phyloP scores from a whole-genome alignment of 2,888 invertebrate species.

The Thecophora atra region DNA sequence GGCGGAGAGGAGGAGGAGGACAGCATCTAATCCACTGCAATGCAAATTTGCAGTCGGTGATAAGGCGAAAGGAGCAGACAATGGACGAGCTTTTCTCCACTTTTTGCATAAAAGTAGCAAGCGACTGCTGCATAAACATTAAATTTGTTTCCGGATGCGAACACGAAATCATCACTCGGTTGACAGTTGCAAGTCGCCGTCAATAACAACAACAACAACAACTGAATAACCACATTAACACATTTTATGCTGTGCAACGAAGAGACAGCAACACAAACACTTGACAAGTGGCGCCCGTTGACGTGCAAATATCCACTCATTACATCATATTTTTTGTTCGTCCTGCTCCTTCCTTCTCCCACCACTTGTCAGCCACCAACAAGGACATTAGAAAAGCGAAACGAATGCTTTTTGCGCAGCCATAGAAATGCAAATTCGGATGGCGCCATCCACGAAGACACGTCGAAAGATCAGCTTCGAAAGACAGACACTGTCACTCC shows the following conservation, averaged over 20 bases:
- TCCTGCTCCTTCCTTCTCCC: not conserved
- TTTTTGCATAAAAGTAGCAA: too few relatives aligned
- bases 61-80: not conserved
- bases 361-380: too few relatives aligned
- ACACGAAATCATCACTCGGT: not conserved
- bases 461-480: too few relatives aligned
- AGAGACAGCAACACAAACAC: not conserved
- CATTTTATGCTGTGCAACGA: not conserved
- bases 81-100: too few relatives aligned
- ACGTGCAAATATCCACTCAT: conserved; percentile 1
- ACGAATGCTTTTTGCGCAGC: too few relatives aligned
- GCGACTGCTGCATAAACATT: not conserved
- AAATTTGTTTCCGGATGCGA: not conserved
- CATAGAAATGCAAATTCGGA: conserved; percentile 9
- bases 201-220: not conserved
- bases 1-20: not conserved
- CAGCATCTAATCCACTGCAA: too few relatives aligned
- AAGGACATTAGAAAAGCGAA: not conserved
- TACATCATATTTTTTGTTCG: conserved; percentile 8
- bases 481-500: too few relatives aligned
- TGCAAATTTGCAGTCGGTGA: not conserved
- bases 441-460: not conserved
- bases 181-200: not conserved
- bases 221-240: not conserved
- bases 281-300: not conserved